Percentiles rank a stretch among this genome's conserved stretches.
Conservation (phyloP, 2,113 vertebrate species). For the Catharus minimus region DNA sequence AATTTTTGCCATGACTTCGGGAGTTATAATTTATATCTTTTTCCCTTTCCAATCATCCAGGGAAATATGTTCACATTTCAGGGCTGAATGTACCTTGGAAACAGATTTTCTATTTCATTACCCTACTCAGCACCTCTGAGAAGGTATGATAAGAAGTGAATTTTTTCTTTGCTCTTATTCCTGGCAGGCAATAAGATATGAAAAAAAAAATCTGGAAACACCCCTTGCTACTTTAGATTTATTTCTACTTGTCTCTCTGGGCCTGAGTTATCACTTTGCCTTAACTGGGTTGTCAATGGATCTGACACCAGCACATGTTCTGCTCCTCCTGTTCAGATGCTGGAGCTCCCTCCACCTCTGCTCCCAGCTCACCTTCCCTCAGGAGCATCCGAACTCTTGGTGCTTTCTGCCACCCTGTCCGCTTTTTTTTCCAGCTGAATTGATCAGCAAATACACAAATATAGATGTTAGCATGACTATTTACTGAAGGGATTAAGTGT, state of each 20-base stretch:
- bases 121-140: slow-evolving; percentile 1
- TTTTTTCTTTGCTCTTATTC: neutral
- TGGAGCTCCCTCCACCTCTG: neutral
- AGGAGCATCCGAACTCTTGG: neutral
- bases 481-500: slow-evolving; percentile 20
- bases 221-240: neutral
- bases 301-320: neutral
- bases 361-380: neutral
- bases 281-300: neutral
- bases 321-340: neutral
- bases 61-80: slow-evolving; percentile 18
- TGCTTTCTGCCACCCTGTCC: neutral
- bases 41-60: neutral
- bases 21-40: neutral
- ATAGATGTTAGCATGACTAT: neutral
- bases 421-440: neutral
- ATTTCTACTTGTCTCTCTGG: neutral
- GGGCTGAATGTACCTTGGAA: slow-evolving; percentile 20
- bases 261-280: neutral
- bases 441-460: neutral
- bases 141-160: slow-evolving; percentile 8
- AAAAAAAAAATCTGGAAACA: neutral
- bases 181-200: neutral
- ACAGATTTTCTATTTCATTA: slow-evolving; percentile 54
- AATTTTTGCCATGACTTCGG: neutral